Evolutionary conservation across 2,113 vertebrate genomes (phyloP), one percentile per base, ranked within the genome.

Genomic region (Phylloscopus trochiloides): DNA sequence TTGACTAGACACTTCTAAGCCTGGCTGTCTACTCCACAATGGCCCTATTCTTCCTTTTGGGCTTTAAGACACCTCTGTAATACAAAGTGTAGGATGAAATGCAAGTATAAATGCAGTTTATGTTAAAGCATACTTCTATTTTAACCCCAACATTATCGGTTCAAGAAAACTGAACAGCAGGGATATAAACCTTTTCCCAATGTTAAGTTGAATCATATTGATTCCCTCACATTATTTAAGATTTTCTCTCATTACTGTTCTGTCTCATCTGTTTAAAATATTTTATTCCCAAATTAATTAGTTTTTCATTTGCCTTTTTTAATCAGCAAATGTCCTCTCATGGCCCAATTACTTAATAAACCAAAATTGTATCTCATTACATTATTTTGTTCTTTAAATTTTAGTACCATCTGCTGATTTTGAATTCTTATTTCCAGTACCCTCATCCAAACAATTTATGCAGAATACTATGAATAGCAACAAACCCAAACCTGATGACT

Each of bases 251-350:
- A 54, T 54, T 76, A 51, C 14, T 62, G 43, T 76, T 42, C 51
- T 52, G 67, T 52, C 59, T 91, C 59, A 96, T 84, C 83, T 77
- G 11, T 66, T 90, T 75, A 25, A 75, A 75, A 88, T 63, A 62
- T 65, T 93, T 67, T 73, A 55, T 76, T 90, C 36, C 10, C 21
- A 48, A 14, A 81, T 62, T 77, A 84, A 93, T 73, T 81, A 32
- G 22, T n/a, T 92, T 85, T 87, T 91, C 22, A 81, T 91, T 87
- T 74, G 34, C 38, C 47, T 86, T 80, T 95, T 75, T 91, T 18
- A 88, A 84, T 80, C 34, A 83, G 42, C 29, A 76, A 50, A 66
- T 77, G 55, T 65, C 61, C 61, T 91, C 61, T 74, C 28, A 21
- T 59, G 38, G 38, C 15, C 55, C 31, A 58, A 29, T 74, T 76